A percentile compares a stretch with the other conserved stretches of the same genome.
Conservation (phyloP, 37 sponge, comb jelly and placozoan genomes). For the Crambe crambe region DNA sequence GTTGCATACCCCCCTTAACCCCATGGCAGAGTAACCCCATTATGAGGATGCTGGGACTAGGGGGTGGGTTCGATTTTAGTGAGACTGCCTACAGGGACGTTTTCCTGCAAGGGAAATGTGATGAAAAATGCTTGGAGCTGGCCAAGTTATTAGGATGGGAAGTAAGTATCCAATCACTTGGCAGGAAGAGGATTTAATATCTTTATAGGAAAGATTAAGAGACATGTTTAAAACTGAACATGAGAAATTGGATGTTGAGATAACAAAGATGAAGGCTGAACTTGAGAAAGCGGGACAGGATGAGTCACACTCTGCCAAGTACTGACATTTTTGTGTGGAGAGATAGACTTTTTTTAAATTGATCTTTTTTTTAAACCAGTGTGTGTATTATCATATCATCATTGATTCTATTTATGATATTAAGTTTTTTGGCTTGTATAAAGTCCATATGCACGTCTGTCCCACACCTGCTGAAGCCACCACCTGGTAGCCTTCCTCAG, state of each 20-base stretch:
- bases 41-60: constrained; percentile 63
- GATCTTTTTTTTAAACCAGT: neutral
- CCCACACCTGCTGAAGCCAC: constrained; percentile 57
- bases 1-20: neutral
- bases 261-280: neutral
- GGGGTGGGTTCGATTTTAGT: constrained; percentile 80
- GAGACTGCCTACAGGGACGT: constrained; percentile 88
- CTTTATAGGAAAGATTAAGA: constrained; percentile 31
- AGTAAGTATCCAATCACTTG: constrained; percentile 38
- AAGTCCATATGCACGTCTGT: constrained; percentile 82
- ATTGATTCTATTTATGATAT: neutral
- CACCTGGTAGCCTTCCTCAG: constrained; percentile 48
- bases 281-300: neutral
- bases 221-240: constrained; percentile 13
- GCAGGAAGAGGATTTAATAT: neutral
- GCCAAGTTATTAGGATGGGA: constrained; percentile 86
- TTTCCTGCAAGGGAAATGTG: constrained; percentile 77
- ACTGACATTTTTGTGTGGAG: neutral
- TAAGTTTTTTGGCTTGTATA: constrained; percentile 30
- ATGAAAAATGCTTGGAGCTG: constrained; percentile 74
- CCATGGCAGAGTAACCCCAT: too few species aligned
- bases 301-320: too few species aligned
- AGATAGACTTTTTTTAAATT: neutral
- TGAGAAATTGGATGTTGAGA: constrained; percentile 24
- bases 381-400: neutral